A percentile compares a stretch with the other conserved stretches of the same genome.
phyloP scores from a whole-genome alignment of 2,113 vertebrate species.

The Zosterops pallidus region DNA sequence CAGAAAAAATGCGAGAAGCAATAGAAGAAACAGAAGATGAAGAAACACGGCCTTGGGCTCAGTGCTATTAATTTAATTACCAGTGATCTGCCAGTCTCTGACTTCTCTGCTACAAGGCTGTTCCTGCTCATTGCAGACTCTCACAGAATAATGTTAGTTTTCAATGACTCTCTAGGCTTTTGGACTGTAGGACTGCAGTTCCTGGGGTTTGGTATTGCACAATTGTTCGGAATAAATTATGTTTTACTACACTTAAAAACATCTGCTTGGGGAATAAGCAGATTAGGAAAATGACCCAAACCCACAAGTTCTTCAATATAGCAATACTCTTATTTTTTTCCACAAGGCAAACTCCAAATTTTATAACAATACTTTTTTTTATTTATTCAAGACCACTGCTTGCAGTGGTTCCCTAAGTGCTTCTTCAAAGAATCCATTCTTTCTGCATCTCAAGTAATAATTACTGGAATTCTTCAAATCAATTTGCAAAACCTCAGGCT shows the following conservation, averaged over 20 bases:
- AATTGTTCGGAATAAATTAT: not conserved
- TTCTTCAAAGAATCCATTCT: not conserved
- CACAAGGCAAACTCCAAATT: not conserved
- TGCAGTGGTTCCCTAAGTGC: not conserved
- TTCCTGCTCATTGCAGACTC: not conserved
- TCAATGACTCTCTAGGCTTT: not conserved
- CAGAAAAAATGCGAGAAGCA: conserved; percentile 2
- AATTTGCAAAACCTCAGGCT: not conserved
- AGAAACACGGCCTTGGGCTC: conserved; percentile 5
- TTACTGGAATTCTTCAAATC: not conserved
- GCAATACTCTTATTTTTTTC: not conserved
- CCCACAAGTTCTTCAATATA: not conserved
- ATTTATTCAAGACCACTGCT: not conserved
- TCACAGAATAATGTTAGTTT: not conserved
- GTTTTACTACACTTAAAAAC: not conserved
- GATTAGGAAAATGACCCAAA: not conserved
- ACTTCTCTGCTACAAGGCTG: not conserved
- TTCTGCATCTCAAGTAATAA: not conserved
- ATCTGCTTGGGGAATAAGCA: not conserved
- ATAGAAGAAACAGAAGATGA: not conserved
- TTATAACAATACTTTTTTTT: not conserved
- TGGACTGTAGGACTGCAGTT: not conserved
- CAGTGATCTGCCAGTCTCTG: not conserved
- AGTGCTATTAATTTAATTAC: conserved; percentile 45
- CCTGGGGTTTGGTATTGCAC: not conserved